phyloP scores from a whole-genome alignment of 92 coral and sea anemone species.

The Anthopleura xanthogrammica region DNA sequence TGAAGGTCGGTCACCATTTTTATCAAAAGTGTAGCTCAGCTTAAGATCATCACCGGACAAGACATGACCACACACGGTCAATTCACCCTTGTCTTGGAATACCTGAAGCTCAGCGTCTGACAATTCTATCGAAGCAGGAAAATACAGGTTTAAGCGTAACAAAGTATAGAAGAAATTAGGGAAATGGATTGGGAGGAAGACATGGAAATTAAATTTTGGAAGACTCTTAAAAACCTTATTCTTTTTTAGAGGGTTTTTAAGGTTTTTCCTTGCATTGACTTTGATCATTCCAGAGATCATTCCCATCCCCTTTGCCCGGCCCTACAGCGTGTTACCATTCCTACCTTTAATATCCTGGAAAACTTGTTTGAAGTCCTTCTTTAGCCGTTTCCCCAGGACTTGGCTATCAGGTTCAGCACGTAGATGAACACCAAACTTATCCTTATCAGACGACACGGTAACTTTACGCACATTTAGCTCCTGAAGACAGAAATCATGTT shows the following conservation, averaged over 20 bases:
- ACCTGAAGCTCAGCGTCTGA: conserved; percentile 78
- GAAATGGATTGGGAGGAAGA: no score
- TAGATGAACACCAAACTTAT: conserved; percentile 88
- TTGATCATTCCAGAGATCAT: no score
- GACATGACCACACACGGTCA: conserved; percentile 77
- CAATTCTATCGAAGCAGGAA: conserved; percentile 47
- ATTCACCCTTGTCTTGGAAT: conserved; percentile 74
- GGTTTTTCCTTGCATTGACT: no score
- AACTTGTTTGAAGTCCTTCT: conserved; percentile 87
- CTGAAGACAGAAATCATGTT: conserved; percentile 25
- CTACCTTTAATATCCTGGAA: conserved; percentile 87
- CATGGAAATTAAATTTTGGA: no score
- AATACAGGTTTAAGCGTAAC: neutral
- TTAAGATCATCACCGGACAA: conserved; percentile 82
- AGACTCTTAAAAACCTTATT: no score
- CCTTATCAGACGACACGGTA: conserved; percentile 92
- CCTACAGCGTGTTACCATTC: neutral
- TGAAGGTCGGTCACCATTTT: conserved; percentile 69
- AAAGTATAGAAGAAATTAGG: no score
- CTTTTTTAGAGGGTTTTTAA: no score
- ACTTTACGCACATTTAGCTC: conserved; percentile 90
- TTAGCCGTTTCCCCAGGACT: conserved; percentile 76
- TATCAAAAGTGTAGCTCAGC: conserved; percentile 81
- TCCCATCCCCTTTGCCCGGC: neutral
- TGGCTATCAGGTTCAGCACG: conserved; percentile 95